phyloP scores from a whole-genome alignment of 2,113 vertebrate genomes.

The Orthonyx spaldingii region DNA sequence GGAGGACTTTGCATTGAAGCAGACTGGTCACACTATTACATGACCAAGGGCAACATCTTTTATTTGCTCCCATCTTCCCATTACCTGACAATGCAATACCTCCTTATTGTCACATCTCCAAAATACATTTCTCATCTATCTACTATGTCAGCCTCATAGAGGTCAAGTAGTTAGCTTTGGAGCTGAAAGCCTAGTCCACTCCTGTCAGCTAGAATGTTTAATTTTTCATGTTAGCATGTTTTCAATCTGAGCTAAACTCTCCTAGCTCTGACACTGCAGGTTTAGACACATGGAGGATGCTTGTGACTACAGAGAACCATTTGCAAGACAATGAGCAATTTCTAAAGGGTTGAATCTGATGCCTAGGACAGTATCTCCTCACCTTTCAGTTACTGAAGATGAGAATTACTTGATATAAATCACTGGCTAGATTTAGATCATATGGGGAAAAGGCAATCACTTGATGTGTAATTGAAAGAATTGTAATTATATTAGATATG shows the following conservation, averaged over 20 bases:
- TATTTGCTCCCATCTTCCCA: not conserved
- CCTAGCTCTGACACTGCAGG: not conserved
- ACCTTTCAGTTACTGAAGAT: not conserved
- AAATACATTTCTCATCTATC: not conserved
- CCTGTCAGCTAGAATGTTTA: not conserved
- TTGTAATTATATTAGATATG: not conserved
- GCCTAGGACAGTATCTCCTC: not conserved
- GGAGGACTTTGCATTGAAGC: not conserved
- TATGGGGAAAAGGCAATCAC: not conserved
- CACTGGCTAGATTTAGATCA: not conserved
- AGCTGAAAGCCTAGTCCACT: not conserved
- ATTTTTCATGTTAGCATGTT: not conserved
- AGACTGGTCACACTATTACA: not conserved
- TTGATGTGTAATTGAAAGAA: not conserved
- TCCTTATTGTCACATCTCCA: not conserved
- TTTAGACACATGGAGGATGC: fast-evolving
- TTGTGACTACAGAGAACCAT: not conserved
- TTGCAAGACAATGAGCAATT: not conserved
- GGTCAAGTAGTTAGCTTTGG: not conserved
- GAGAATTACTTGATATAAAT: not conserved
- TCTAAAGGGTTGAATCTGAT: not conserved
- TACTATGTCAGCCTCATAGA: not conserved
- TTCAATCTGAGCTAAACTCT: not conserved
- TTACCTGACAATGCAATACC: not conserved
- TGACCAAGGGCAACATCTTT: not conserved